A percentile compares a stretch with the other conserved stretches of the same genome.
Conservation (phyloP, 2,797 vertebrate genomes). For the Ctenochaetus hawaiiensis region DNA sequence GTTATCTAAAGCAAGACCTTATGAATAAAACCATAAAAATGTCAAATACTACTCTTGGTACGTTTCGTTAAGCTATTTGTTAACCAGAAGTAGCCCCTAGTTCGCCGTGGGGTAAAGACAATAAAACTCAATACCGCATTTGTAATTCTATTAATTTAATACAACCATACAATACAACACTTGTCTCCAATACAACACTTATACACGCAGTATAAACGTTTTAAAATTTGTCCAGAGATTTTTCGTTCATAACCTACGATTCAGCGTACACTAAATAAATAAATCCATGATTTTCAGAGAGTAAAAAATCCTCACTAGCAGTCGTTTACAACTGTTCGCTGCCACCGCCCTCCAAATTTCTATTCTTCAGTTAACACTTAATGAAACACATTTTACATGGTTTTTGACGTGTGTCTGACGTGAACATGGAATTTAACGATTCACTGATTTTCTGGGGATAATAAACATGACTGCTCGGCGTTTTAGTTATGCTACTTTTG, state of each 20-base stretch:
- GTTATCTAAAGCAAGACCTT: accelerated
- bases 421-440: accelerated
- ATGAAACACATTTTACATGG: accelerated
- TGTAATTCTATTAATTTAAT: background rate
- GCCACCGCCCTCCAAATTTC: constrained; percentile 35
- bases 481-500: accelerated
- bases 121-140: background rate
- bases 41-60: background rate
- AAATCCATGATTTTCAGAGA: no score
- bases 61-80: background rate
- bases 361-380: background rate
- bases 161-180: no score
- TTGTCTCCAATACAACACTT: no score
- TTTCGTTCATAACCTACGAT: background rate
- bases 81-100: background rate
- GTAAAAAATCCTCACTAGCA: background rate
- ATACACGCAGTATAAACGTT: accelerated
- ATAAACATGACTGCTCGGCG: accelerated
- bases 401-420: accelerated
- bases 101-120: background rate
- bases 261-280: background rate
- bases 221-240: accelerated
- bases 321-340: background rate
- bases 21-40: background rate
- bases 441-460: accelerated